Evolutionary conservation across 1,140 invertebrate species (phyloP).

Genomic region (Vanessa atalanta): DNA sequence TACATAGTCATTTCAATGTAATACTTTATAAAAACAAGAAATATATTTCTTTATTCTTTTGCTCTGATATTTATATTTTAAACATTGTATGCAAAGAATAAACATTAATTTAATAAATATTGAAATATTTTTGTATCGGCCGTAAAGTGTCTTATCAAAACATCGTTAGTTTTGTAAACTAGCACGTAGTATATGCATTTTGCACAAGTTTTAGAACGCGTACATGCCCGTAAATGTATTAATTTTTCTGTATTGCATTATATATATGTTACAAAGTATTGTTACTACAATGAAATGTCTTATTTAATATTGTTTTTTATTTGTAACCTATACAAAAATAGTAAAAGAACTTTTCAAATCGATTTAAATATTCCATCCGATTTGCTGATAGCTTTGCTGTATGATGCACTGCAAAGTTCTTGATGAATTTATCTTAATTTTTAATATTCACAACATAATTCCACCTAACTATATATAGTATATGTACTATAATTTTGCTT

Average conservation of each 20-base stretch:
- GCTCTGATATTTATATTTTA: not conserved
- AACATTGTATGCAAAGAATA: conserved; percentile 1
- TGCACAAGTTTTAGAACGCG: conserved; percentile 44
- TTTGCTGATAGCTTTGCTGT: too few species aligned
- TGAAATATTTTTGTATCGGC: conserved; percentile 23
- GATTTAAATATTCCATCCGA: too few species aligned
- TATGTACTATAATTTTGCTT: too few species aligned
- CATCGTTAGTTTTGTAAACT: conserved; percentile 2
- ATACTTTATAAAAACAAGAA: not conserved
- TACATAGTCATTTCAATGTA: too few species aligned
- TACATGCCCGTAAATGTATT: conserved; percentile 51
- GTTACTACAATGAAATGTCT: conserved; percentile 72
- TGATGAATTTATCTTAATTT: too few species aligned
- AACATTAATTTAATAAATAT: not conserved
- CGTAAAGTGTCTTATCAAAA: conserved; percentile 40
- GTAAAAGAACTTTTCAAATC: not conserved
- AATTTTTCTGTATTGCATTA: conserved; percentile 58
- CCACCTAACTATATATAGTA: too few species aligned
- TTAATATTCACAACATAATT: too few species aligned
- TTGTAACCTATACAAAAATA: not conserved
- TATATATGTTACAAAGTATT: conserved; percentile 67
- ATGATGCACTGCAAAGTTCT: too few species aligned
- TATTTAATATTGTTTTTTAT: conserved; percentile 42
- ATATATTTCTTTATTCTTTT: not conserved
- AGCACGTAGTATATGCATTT: conserved; percentile 28